These are phyloP conservation scores for Babylonia areolata DNA, from an alignment of 1,140 invertebrate species.

Conservation along the genomic window DNA sequence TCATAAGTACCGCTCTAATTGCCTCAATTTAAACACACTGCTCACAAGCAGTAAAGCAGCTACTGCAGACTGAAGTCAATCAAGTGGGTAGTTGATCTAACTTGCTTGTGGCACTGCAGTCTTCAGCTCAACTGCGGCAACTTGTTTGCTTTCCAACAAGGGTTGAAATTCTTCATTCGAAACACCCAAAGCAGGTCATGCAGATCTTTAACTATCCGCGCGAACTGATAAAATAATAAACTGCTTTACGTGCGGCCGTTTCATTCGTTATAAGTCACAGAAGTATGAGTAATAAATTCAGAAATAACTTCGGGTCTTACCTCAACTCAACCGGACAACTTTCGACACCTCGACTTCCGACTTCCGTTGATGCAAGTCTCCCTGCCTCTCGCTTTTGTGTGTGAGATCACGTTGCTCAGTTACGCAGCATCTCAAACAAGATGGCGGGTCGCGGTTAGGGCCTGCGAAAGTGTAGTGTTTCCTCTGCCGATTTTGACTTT, in stretches of 20 bases:
- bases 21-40: too few species aligned
- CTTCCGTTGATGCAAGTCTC: conserved; percentile 9
- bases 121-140: too few species aligned
- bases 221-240: background rate
- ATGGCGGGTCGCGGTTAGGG: conserved; percentile 2
- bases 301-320: background rate
- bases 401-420: conserved; percentile 16
- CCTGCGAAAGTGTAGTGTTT: background rate
- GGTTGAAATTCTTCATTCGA: too few species aligned
- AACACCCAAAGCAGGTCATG: too few species aligned
- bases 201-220: background rate
- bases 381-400: background rate
- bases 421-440: background rate
- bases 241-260: background rate
- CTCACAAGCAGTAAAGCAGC: too few species aligned
- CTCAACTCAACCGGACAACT: background rate
- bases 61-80: too few species aligned
- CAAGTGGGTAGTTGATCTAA: too few species aligned
- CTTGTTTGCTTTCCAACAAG: too few species aligned
- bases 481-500: background rate
- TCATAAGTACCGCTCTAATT: too few species aligned
- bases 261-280: background rate
- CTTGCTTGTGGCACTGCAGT: too few species aligned
- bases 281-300: background rate
- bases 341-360: conserved; percentile 1